Base-by-base conservation (phyloP, 2,888 invertebrate genomes). In the Diarsia mendica region DNA sequence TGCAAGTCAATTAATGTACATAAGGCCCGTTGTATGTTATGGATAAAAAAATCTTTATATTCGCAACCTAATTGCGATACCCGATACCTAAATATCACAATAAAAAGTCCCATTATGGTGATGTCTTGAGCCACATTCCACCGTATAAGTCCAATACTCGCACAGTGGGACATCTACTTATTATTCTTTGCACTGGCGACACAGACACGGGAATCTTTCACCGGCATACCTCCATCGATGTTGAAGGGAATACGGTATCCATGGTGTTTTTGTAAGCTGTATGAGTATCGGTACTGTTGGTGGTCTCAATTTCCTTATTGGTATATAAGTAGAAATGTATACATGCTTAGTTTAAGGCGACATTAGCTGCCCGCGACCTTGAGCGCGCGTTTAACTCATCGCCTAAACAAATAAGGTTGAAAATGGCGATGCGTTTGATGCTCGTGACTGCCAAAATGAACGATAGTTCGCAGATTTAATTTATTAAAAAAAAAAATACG, bases 81-180 rank as follows among this genome's bases (percentile, higher is more conserved):
- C 48, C 15, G 48, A 33, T 44, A 28, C 28, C 28, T 48, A 51
- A 39, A 64, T 55, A 75, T 58, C 44, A 13, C 23, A 53, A 61
- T 51, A 39, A 51, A n/a, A 1, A 46, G 33, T 53, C 46, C 33
- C 44, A 72, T 51, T n/a, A n/a, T n/a, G 18, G 9, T 61, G 63
- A 46, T 55, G 39, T 5, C 39, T 39, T 39, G 23, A 18, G 67
- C 61, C 61, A 77, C 75, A 84, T 87, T 78, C 76, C 76, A 44
- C n/a, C 80, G 66, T 80, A 84, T 72, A 84, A 72, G 80, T 80
- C 77, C 82, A 87, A 80, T 87, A 79, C 71, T 72, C 23, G 55
- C 75, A 60, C 72, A 82, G 82, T 88, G 33, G 82, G 77, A 71
- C 87, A 79, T 65, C 81, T 87, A 75, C 53, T 87, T 87, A 82